Percentiles rank a stretch among this genome's conserved stretches.
Evolutionary conservation across 2,113 vertebrate species (phyloP).

Genomic region (Eudorcas thomsonii): DNA sequence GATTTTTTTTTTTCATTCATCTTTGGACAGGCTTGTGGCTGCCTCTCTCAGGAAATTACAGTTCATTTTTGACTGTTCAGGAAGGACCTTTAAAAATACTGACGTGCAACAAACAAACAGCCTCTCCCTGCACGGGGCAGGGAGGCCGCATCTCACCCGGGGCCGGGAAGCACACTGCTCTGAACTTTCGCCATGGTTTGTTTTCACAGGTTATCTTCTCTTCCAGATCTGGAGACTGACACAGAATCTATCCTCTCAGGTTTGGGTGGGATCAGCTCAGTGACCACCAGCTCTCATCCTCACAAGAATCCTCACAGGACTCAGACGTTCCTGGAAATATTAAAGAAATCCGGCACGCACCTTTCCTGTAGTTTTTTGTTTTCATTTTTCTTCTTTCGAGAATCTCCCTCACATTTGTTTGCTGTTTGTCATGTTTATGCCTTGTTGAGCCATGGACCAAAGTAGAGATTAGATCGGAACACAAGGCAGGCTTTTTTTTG

Average conservation of each 20-base stretch:
- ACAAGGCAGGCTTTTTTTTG: neutral
- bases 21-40: constrained; percentile 39
- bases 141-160: neutral
- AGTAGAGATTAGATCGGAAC: neutral
- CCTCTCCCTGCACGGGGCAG: neutral
- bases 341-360: neutral
- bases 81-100: constrained; percentile 66
- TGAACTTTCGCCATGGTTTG: constrained; percentile 20
- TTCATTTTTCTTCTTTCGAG: neutral
- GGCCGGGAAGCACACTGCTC: constrained; percentile 36
- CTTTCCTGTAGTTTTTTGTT: neutral
- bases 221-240: constrained; percentile 27
- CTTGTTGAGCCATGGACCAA: neutral
- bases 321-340: neutral
- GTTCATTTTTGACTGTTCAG: constrained; percentile 63
- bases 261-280: neutral
- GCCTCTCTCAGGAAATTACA: constrained; percentile 66
- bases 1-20: constrained; percentile 21
- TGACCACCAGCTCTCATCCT: neutral
- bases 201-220: constrained; percentile 41
- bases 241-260: neutral
- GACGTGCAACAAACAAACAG: constrained; percentile 31
- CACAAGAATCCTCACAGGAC: neutral
- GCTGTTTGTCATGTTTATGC: neutral
- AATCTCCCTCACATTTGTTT: neutral